These are phyloP conservation scores for Volucella bombylans DNA, from an alignment of 2,888 invertebrate species.

Conservation along the genomic window DNA sequence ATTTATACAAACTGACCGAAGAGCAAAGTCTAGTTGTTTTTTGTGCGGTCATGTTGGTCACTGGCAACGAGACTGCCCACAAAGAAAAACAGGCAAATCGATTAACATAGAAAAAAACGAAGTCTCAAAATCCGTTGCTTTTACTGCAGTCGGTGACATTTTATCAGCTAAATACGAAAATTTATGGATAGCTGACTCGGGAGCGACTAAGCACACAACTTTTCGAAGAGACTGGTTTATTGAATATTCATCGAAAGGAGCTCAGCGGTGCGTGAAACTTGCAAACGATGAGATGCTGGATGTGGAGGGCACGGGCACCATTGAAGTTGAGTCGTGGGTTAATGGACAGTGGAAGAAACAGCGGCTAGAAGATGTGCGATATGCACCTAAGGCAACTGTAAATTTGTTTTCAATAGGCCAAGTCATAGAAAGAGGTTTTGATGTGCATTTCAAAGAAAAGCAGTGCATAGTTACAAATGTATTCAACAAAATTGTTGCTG, in stretches of 20 bases:
- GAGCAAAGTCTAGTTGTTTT: too few species aligned
- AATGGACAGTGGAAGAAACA: conserved; percentile 1
- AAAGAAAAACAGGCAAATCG: neutral
- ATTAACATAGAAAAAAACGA: too few species aligned
- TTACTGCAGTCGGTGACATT: neutral
- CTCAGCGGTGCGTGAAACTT: too few species aligned
- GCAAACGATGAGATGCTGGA: too few species aligned
- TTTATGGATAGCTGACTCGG: neutral
- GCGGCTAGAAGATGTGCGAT: conserved; percentile 6
- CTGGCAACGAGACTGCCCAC: neutral
- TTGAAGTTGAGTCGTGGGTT: neutral
- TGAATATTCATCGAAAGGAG: too few species aligned
- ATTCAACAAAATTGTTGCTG: conserved; percentile 30
- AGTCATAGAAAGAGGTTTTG: conserved; percentile 15
- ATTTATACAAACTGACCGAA: too few species aligned
- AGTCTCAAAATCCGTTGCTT: neutral
- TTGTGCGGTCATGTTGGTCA: neutral
- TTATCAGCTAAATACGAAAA: neutral
- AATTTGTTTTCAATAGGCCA: conserved; percentile 24
- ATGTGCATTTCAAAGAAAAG: too few species aligned
- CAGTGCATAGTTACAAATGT: conserved; percentile 3
- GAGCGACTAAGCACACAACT: too few species aligned
- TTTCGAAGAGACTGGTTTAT: too few species aligned
- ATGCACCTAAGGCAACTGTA: conserved; percentile 10
- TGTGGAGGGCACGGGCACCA: too few species aligned